Evolutionary conservation across 2,888 invertebrate species (phyloP), one percentile per base, ranked within the genome.

Genomic region (Galeruca laticollis): DNA sequence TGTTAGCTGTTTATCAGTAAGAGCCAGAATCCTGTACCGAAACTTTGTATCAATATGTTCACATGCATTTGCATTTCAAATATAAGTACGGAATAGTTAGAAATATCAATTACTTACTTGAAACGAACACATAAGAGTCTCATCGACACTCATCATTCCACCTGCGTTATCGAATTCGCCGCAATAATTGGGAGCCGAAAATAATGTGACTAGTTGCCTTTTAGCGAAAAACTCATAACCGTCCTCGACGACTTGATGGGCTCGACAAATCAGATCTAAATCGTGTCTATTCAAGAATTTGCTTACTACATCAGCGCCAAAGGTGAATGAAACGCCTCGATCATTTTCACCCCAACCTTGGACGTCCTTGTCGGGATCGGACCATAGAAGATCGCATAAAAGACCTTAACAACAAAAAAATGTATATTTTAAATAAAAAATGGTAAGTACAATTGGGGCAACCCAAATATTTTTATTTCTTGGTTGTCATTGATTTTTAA

Each of bases 211-310:
- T 82, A 99, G 89, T 85, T 99, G 98, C 73, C 99, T 90, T 85
- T 99, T 99, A 15, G 99, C 98, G 87, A 99, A 99, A 87, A 99
- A 99, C 84, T 99, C 99, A 84, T 99, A 99, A 1, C 99, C 99
- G 87, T 99, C 99, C 87, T 99, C 99, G 60, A 99, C 99, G 54
- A 96, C 96, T 90, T 98, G 97, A 89, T 99, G 99, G 69, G 98
- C 99, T 80, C 99, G 90, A 86, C 98, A 99, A 83, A 99, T 98
- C 83, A 99, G 89, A 87, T 99, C 98, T 84, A 99, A 89, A 85
- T 99, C 98, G 87, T 99, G 98, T 82, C 97, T 90, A 86, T 96
- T 96, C 80, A 99, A 89, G 87, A 97, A 97, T 87, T 97, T 98
- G 85, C 94, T 94, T 77, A 99, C 98, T 74, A 99, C 96, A 86